Conservation (phyloP, 64 coral and sea anemone genomes). For the Exaiptasia diaphana region DNA sequence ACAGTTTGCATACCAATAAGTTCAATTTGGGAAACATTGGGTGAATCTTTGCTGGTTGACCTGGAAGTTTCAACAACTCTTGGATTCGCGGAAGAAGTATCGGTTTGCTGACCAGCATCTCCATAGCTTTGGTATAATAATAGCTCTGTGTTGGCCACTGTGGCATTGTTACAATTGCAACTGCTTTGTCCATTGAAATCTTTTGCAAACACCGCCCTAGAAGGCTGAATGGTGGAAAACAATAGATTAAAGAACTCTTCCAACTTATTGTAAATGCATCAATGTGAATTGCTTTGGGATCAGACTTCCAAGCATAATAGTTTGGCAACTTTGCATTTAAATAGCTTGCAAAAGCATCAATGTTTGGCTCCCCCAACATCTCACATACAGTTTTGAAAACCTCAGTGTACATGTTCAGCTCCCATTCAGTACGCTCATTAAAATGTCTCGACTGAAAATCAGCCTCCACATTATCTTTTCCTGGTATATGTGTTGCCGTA, state of each 20-base stretch:
- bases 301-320: constrained; percentile 16
- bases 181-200: constrained; percentile 16
- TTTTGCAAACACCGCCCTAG: constrained; percentile 12
- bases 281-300: neutral
- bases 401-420: constrained; percentile 8
- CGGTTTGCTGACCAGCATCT: neutral
- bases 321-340: neutral
- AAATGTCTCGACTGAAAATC: constrained; percentile 3
- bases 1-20: constrained; percentile 10
- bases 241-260: constrained; percentile 12
- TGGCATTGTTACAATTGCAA: constrained; percentile 25
- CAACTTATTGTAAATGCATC: constrained; percentile 37
- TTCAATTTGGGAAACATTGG: neutral
- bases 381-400: neutral
- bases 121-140: neutral
- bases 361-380: constrained; percentile 19
- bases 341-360: constrained; percentile 50
- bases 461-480: constrained; percentile 21
- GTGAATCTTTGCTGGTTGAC: neutral
- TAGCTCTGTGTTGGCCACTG: constrained; percentile 47
- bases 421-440: constrained; percentile 30
- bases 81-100: neutral
- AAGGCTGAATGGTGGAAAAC: constrained; percentile 39
- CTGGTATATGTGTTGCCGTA: constrained; percentile 28
- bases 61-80: neutral